Evolutionary conservation across 2,888 invertebrate species (phyloP).

Genomic region (Vandiemenella viatica): DNA sequence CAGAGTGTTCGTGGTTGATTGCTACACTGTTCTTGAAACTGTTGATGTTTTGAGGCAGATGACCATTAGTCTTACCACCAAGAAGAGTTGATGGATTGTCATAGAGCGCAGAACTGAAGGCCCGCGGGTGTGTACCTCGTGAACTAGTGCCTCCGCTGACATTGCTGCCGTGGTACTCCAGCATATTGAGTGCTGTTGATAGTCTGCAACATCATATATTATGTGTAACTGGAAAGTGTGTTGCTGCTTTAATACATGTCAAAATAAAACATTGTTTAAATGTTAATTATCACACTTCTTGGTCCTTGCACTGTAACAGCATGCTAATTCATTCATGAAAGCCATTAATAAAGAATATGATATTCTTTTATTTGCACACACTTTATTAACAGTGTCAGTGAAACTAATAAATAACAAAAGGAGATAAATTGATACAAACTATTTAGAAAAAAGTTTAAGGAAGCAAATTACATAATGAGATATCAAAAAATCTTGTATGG

Average conservation of each 20-base stretch:
- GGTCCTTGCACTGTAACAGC: too few species aligned
- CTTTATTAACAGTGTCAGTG: too few species aligned
- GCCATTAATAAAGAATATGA: too few species aligned
- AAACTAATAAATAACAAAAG: too few species aligned
- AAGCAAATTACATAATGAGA: too few species aligned
- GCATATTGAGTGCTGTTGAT: slow-evolving; percentile 1
- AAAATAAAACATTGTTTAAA: too few species aligned
- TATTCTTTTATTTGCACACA: too few species aligned
- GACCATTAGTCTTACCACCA: slow-evolving; percentile 20
- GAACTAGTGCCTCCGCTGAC: slow-evolving; percentile 4
- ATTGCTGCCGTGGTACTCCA: background rate
- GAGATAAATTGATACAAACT: too few species aligned
- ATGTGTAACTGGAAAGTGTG: background rate
- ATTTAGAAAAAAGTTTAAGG: too few species aligned
- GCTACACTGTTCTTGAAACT: slow-evolving; percentile 7
- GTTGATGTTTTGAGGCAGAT: slow-evolving; percentile 11
- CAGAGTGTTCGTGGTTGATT: slow-evolving; percentile 59
- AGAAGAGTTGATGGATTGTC: slow-evolving; percentile 23
- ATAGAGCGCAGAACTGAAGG: slow-evolving; percentile 21
- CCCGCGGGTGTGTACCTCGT: slow-evolving; percentile 6
- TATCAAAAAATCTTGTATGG: too few species aligned
- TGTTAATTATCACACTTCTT: too few species aligned
- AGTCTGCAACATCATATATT: slow-evolving; percentile 1
- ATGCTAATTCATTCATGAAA: too few species aligned
- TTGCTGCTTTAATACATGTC: background rate